Evolutionary conservation across 2,797 vertebrate species (phyloP), one percentile per base, ranked within the genome.

Genomic region (Chlorospingus semifuscus): DNA sequence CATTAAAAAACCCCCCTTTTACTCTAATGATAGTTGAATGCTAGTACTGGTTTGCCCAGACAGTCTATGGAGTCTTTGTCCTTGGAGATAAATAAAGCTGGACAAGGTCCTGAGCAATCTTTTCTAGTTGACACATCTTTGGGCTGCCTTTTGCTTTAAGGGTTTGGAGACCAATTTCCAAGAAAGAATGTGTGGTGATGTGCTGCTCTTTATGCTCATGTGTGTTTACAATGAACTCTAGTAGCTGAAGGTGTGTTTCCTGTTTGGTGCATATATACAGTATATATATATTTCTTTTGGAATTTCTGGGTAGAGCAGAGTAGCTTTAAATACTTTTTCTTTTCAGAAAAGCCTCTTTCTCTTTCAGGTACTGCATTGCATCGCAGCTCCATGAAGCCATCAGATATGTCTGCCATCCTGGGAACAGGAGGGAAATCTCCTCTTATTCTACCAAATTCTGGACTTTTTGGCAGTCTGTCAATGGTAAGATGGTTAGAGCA

Each of bases 331-430:
- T 61, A 72, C 15, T 75, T 32, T 9, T 74, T 71, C 17, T 81
- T 79, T 69, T 83, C 12, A 59, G 41, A 70, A 78, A 83, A 87
- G 12, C 7, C 11, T 88, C 78, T 84, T 86, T 96, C 42, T 21
- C 72, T 92, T 94, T 39, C 83, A 98, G 98, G 97, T 95, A 95
- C 98, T 82, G 96, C 98, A 83, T 92, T 96, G 14, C 86, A 52
- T 82, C 97, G 97, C 93, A 98, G 97, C 83, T 96, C 96, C 32
- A 57, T 97, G 41, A 98, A 97, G 82, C 97, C 98, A 64, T 97
- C 98, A 83, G 99, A 99, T 89, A 83, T 99, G 79, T 99, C 99
- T 44, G 80, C 98, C 61, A 98, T 99, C 96, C 91, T 99, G 91
- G 98, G 97, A 85, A 97, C 98, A 18, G 98, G 97, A 94, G 97